Evolutionary conservation across 2,797 vertebrate genomes (phyloP), one percentile per base, ranked within the genome.

Genomic region (Sebastes goodei): DNA sequence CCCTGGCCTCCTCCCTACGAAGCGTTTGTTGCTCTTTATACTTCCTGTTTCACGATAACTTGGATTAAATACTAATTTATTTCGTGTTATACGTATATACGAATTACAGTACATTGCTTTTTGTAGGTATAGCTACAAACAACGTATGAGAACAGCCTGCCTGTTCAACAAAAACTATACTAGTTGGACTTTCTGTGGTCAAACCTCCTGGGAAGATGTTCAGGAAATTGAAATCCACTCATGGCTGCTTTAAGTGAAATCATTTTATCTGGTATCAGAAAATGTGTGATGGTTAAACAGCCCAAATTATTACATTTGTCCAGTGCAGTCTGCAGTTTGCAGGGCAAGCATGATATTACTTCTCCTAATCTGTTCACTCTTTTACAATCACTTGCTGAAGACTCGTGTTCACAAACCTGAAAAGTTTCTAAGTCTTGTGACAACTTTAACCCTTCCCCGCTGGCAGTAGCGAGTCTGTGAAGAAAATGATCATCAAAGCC

Each of bases 401-500:
- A 76, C 59, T 76, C 60, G 67, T 81, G 68, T 81, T 89, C 83
- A 75, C 88, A 92, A 53, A 91, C 89, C 88, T 90, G 81, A 89
- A 91, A 95, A 93, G 87, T 91, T 94, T 90, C 74, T 11, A 79
- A 89, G 82, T 84, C 76, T 91, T 91, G 69, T 71, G 82, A 88
- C 82, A 89, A 86, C 89, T 91, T 79, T 83, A 89, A 93, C 91
- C 86, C 88, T 86, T 91, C 84, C 63, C 80, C 78, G 53, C 67
- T 89, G 90, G 92, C 87, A 91, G 83, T 82, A 83, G 76, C 53
- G 63, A 62, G 80, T 74, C 83, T 88, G 92, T 79, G 91, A 94
- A 91, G 91, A 95, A 95, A 95, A 91, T 92, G 88, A 95, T 95
- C 81, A 93, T 92, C 88, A 86, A 93, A 94, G 93, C 92, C 93